These are phyloP conservation scores for Buathra laborator DNA, from an alignment of 2,888 invertebrate genomes.

Conservation along the genomic window DNA sequence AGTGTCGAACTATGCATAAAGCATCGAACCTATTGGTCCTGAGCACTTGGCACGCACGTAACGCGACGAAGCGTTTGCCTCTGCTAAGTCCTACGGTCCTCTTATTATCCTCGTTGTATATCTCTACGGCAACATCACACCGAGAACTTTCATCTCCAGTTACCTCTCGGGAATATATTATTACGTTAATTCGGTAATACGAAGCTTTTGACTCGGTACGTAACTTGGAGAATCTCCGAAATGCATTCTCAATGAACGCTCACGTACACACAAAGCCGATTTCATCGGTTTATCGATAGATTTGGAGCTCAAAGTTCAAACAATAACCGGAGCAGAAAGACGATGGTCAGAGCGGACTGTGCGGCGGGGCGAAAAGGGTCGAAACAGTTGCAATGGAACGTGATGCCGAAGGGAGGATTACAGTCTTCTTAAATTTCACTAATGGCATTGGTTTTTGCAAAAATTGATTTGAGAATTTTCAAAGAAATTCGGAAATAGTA, in stretches of 20 bases:
- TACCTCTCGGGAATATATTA: slow-evolving; percentile 16
- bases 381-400: no score
- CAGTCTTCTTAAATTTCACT: no score
- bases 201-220: slow-evolving; percentile 13
- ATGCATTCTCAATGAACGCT: background rate
- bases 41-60: background rate
- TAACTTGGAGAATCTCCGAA: slow-evolving; percentile 18
- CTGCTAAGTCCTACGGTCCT: background rate
- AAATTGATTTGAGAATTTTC: no score
- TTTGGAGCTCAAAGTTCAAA: no score
- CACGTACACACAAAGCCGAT: no score
- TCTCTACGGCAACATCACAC: background rate
- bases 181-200: slow-evolving; percentile 61
- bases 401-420: no score
- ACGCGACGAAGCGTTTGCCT: slow-evolving; percentile 1
- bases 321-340: no score
- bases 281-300: no score
- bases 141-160: background rate
- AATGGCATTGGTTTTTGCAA: no score
- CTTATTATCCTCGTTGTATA: background rate
- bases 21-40: background rate
- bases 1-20: slow-evolving; percentile 57
- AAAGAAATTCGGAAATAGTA: no score
- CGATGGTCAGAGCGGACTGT: no score
- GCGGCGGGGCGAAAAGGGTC: no score